Base-by-base conservation (phyloP, 2,113 vertebrate species). In the Hepsetus odoe region DNA sequence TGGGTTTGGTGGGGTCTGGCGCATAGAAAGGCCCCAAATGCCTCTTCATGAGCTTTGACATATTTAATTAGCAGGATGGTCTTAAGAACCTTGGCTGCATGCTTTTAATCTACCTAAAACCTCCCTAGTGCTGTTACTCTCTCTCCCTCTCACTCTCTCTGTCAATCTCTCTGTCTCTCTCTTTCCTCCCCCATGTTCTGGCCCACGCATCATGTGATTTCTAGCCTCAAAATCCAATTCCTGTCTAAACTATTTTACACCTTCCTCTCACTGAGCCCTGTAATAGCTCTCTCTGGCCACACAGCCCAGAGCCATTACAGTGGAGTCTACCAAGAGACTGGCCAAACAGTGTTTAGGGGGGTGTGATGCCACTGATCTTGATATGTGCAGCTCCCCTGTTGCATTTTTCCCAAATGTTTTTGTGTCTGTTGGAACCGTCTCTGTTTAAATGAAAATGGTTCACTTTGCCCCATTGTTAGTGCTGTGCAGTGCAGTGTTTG, bases 1-100 rank as follows among this genome's bases (percentile, higher is more conserved):
- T 89, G 91, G 81, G 92, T 94, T 82, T 53, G 86, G 90, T 92
- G 91, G 93, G 90, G 89, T 92, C 93, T 91, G 91, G 75, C 90
- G 90, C 73, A 83, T 87, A 88, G 40, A 80, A 91, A 91, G 91
- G 87, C 90, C 88, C 88, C 92, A 86, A 92, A 90, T 89, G 89
- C 90, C 91, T 92, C 93, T 95, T 95, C 94, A 95, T 90, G 91
- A 91, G 93, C 91, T 92, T 92, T 95, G 94, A 95, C 93, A 94
- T 92, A 94, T 94, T 88, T 95, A 94, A 96, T 96, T 95, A 95
- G 90, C 88, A 91, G 94, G 95, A 94, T 95, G 94, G 94, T 91
- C 91, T 92, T 92, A 92, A 93, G 90, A 93, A 90, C 91, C 91
- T 90, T 91, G 90, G 90, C 87, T 85, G 90, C 91, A 86, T 89